phyloP scores from a whole-genome alignment of 92 coral and sea anemone genomes.

The Parazoanthus swiftii region DNA sequence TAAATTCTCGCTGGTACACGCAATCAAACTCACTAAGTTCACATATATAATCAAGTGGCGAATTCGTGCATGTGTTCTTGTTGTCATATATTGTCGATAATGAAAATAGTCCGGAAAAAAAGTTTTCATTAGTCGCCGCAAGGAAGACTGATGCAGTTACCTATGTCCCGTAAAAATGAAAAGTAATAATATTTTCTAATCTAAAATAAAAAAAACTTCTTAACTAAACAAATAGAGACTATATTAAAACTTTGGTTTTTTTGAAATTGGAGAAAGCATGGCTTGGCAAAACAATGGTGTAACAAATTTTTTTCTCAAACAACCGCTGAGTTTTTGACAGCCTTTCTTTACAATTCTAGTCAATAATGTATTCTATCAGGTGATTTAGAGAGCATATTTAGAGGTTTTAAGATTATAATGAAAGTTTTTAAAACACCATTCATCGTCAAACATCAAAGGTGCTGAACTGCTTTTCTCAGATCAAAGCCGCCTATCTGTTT shows the following conservation, averaged over 20 bases:
- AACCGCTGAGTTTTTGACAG: background rate
- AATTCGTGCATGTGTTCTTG: background rate
- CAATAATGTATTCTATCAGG: background rate
- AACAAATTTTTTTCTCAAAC: background rate
- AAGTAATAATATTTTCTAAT: background rate
- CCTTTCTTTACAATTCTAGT: background rate
- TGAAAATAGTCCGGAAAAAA: background rate
- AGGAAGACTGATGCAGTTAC: background rate
- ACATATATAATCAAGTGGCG: background rate
- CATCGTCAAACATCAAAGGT: background rate
- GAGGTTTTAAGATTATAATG: too few relatives aligned
- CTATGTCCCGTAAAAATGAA: background rate
- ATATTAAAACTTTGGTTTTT: background rate
- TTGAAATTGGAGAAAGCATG: background rate
- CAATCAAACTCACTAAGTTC: background rate
- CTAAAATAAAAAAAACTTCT: background rate
- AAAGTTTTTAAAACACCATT: background rate
- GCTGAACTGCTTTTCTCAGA: background rate
- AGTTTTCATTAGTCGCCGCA: background rate
- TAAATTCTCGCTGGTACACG: background rate
- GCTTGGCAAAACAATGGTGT: background rate
- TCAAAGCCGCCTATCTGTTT: background rate
- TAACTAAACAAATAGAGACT: constrained; percentile 3
- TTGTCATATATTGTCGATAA: too few relatives aligned
- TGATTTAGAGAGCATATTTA: background rate